phyloP scores from a whole-genome alignment of 2,113 vertebrate genomes.

The Sciurus niger region DNA sequence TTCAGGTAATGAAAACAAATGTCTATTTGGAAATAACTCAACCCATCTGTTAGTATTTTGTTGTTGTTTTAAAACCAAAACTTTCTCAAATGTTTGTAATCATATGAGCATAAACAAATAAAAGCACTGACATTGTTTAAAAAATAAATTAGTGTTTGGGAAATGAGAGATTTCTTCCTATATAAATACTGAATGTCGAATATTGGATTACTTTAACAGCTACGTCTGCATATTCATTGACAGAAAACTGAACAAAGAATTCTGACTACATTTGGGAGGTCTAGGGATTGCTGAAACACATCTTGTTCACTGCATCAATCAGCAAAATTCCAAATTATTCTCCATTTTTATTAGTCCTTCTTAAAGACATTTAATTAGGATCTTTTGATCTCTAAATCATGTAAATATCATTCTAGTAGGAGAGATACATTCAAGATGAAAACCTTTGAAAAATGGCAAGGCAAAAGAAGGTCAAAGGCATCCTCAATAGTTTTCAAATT shows the following conservation, averaged over 20 bases:
- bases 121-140: slow-evolving; percentile 28
- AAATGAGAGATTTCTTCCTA: background rate
- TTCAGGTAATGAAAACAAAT: slow-evolving; percentile 32
- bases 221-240: background rate
- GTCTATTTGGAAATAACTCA: slow-evolving; percentile 42
- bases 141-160: background rate
- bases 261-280: background rate
- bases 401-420: background rate
- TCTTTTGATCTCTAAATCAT: background rate
- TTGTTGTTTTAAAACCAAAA: slow-evolving; percentile 54
- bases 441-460: background rate
- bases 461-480: background rate
- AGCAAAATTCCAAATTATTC: background rate
- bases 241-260: background rate
- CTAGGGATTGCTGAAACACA: background rate
- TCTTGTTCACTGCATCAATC: background rate
- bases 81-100: slow-evolving; percentile 48
- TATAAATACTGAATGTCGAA: background rate
- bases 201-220: background rate
- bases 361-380: background rate
- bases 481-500: background rate
- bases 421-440: background rate
- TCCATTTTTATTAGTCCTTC: background rate
- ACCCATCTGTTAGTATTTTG: slow-evolving; percentile 38
- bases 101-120: slow-evolving; percentile 48